Evolutionary conservation across 2,113 vertebrate species (phyloP).

Genomic region (Prinia subflava): DNA sequence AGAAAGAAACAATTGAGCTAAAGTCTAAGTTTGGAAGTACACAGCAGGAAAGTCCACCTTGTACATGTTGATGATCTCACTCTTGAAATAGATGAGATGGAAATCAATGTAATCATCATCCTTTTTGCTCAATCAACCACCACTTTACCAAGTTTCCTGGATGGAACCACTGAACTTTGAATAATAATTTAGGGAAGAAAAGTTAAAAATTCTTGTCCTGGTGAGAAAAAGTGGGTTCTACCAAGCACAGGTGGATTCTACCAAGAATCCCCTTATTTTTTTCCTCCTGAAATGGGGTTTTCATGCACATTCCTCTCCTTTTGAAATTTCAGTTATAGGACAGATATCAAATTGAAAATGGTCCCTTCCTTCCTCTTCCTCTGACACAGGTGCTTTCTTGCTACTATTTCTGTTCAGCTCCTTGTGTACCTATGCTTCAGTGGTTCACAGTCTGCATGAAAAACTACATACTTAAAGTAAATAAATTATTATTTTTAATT

Average conservation of each 20-base stretch:
- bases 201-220: not conserved
- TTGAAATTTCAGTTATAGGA: not conserved
- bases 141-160: not conserved
- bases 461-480: not conserved
- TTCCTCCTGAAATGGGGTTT: not conserved
- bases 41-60: not conserved
- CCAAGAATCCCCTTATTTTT: not conserved
- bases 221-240: not conserved
- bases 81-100: not conserved
- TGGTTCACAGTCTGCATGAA: not conserved
- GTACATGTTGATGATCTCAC: conserved; percentile 2
- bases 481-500: not conserved
- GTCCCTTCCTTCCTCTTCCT: not conserved
- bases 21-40: conserved; percentile 7
- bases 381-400: not conserved
- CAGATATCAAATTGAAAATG: not conserved
- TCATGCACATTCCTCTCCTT: not conserved
- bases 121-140: conserved; percentile 24
- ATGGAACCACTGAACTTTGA: conserved; percentile 11
- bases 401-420: not conserved
- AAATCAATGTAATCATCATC: conserved; percentile 33
- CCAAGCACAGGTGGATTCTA: not conserved
- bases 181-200: not conserved
- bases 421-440: not conserved
- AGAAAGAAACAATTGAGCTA: not conserved